These are phyloP conservation scores for Allobates femoralis DNA, from an alignment of 2,797 vertebrate species.

Conservation along the genomic window DNA sequence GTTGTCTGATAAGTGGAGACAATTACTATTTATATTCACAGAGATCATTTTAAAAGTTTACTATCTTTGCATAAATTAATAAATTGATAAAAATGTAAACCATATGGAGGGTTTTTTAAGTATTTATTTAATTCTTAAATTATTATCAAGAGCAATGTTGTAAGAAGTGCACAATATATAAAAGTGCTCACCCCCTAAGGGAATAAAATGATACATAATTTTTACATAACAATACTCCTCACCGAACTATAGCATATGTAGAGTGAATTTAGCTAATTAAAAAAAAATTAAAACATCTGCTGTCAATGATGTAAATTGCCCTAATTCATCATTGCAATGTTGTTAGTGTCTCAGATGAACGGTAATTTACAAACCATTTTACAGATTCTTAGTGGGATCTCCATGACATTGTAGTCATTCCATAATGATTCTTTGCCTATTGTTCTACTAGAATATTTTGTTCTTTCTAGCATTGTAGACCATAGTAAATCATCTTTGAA, in stretches of 20 bases:
- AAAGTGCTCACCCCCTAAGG: background rate
- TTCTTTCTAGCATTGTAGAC: background rate
- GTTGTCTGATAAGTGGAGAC: no score
- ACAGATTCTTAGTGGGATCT: background rate
- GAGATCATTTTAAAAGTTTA: no score
- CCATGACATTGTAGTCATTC: background rate
- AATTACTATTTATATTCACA: no score
- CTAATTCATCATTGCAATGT: background rate
- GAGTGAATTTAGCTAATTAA: background rate
- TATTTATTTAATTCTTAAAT: background rate
- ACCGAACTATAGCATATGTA: background rate
- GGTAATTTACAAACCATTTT: slow-evolving; percentile 1
- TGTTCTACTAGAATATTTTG: background rate
- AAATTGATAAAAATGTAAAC: no score
- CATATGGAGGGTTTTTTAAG: no score
- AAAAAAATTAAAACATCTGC: background rate
- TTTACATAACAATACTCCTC: background rate
- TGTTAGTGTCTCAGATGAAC: background rate
- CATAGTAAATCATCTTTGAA: background rate
- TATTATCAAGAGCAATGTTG: background rate
- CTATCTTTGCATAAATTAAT: no score
- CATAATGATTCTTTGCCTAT: background rate
- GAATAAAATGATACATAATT: background rate
- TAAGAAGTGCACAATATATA: background rate
- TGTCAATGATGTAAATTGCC: background rate